A percentile compares a stretch with the other conserved stretches of the same genome.
These are phyloP conservation scores for Erpobdella octoculata DNA, from an alignment of 2,888 invertebrate species.

Conservation along the genomic window DNA sequence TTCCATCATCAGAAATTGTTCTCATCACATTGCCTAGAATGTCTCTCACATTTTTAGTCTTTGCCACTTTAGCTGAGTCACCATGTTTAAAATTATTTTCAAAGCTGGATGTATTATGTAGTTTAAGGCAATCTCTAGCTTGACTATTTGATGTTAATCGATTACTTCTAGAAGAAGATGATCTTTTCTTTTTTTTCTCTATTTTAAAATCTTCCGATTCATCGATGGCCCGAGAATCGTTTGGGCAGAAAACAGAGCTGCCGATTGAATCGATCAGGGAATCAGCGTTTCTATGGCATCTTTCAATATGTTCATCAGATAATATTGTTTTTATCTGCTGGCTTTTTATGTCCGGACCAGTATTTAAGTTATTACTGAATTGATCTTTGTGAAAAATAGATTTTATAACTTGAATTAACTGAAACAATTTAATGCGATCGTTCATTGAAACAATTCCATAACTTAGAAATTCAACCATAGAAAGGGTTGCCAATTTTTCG, in stretches of 20 bases:
- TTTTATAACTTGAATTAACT: constrained; percentile 47
- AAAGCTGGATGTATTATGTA: no score
- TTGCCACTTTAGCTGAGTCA: no score
- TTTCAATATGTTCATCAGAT: constrained; percentile 5
- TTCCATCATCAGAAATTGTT: no score
- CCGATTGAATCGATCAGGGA: background rate
- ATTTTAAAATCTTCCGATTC: background rate
- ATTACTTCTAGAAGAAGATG: background rate
- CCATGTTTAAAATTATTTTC: no score
- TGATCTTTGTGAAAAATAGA: constrained; percentile 32
- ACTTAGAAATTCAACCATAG: constrained; percentile 44
- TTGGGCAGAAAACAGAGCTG: no score
- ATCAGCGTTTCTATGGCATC: background rate
- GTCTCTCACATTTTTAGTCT: no score
- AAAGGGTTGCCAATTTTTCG: constrained; percentile 43
- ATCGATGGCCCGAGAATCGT: no score
- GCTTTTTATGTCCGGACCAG: background rate
- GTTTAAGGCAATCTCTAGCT: no score
- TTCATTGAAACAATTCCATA: constrained; percentile 45
- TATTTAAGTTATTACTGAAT: background rate
- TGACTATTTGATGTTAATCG: no score
- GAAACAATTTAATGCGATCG: constrained; percentile 45
- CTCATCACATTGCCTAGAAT: no score
- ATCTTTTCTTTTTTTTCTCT: constrained; percentile 2
- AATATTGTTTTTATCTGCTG: background rate